Base-by-base conservation (phyloP, 92 coral and sea anemone species). In the Parazoanthus swiftii region DNA sequence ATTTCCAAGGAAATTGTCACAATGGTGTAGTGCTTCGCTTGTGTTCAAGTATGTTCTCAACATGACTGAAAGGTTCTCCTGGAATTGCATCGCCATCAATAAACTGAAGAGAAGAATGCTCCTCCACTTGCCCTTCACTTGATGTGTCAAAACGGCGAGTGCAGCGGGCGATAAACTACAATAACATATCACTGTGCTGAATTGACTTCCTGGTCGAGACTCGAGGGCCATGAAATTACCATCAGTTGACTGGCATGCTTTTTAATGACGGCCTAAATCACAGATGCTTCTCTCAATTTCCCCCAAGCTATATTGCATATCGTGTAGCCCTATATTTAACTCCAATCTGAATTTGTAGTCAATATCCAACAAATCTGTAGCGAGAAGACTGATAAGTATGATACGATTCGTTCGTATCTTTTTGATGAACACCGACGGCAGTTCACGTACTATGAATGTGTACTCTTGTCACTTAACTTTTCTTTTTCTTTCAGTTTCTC, bases 151-250 rank as follows among this genome's bases (percentile, higher is more conserved):
- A 63, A 20, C 33, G 33, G 70, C 70, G 70, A 63, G 26, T 73
- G 4, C 43, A 8, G 1, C 43, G 77, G 39, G 56, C 35, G 66
- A 33, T 79, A 79, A 26, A 46, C 25, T 54, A 29, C 77, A 5
- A 73, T 73, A 36, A 79, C 58, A 26, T 50, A 54, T 65, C 21
- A 50, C 39, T 50, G 82, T n/a, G 65, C 82, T 46, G 42, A 48
- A 33, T 25, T 79, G 67, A 79, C 21, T 79, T 79, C 82, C 82
- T 79, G 82, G 82, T 79, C 82, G 66, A 79, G 67, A 67, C 43
- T 79, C 82, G 66, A 79, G 67, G 42, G 66, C 67, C 82, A 79
- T 46, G 23, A 79, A 79, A 79, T 46, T 48, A n/a, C 63, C n/a
- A 15, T 50, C 25, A 54, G 46, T 76, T 76, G 79, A 25, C 29